These are phyloP conservation scores for Micromesistius poutassou DNA, from an alignment of 2,797 vertebrate species.

Conservation along the genomic window DNA sequence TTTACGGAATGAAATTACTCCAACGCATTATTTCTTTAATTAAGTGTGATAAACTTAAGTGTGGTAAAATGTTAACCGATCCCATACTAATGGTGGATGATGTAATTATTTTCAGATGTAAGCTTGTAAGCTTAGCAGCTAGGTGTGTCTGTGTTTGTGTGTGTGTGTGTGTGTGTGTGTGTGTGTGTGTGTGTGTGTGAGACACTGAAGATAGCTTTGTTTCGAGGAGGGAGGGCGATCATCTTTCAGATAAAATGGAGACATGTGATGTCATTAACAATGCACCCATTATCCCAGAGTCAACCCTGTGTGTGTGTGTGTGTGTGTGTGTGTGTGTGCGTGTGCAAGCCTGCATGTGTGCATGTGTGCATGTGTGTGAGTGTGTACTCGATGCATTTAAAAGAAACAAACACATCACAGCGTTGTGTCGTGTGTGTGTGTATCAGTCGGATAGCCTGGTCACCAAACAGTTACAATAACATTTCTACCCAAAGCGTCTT, in stretches of 20 bases:
- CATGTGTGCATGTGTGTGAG: neutral
- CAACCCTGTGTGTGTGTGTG: neutral
- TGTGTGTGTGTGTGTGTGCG: neutral
- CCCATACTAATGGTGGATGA: neutral
- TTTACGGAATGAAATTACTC: neutral
- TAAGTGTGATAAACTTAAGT: neutral
- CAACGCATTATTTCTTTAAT: neutral
- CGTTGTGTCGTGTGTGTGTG: neutral
- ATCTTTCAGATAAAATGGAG: neutral
- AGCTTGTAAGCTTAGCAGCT: neutral
- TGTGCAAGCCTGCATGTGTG: too few relatives aligned
- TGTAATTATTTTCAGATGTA: neutral
- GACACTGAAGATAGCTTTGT: neutral
- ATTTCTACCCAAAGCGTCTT: too few relatives aligned
- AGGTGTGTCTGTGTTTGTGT: too few relatives aligned
- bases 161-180: too few relatives aligned
- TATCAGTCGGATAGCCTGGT: neutral
- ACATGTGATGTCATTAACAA: neutral
- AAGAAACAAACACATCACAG: too few relatives aligned
- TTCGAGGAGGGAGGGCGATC: neutral
- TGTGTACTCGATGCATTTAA: neutral
- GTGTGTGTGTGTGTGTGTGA: too few relatives aligned
- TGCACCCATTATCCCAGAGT: neutral
- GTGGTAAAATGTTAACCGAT: neutral
- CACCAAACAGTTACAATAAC: neutral